A percentile compares a stretch with the other conserved stretches of the same genome.
phyloP scores from a whole-genome alignment of 2,888 invertebrate genomes.

The Isoperla grammatica region DNA sequence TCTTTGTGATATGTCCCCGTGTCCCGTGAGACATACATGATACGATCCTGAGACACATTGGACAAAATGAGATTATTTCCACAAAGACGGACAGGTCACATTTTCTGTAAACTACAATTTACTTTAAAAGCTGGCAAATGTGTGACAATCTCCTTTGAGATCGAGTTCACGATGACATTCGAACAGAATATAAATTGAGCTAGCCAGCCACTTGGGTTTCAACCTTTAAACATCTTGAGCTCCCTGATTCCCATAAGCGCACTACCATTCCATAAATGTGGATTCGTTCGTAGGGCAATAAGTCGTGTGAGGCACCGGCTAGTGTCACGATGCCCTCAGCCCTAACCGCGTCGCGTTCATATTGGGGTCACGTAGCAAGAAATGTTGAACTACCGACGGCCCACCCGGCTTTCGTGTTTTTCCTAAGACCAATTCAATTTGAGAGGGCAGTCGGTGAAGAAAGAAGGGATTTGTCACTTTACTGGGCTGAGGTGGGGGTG shows the following conservation, averaged over 20 bases:
- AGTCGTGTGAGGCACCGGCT: not conserved
- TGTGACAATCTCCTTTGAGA: not conserved
- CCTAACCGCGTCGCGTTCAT: no score
- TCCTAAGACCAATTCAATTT: slow-evolving; percentile 20
- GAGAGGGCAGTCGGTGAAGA: slow-evolving; percentile 16
- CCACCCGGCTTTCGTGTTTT: not conserved
- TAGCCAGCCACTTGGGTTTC: slow-evolving; percentile 5
- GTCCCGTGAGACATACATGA: no score
- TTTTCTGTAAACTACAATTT: slow-evolving; percentile 3
- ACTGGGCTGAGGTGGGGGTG: slow-evolving; percentile 1
- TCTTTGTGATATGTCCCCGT: no score
- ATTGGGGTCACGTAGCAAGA: slow-evolving; percentile 13
- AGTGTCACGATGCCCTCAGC: not conserved
- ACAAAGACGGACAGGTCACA: slow-evolving; percentile 1
- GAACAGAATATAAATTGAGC: slow-evolving; percentile 18
- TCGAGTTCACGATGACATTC: slow-evolving; percentile 6
- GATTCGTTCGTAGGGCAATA: slow-evolving; percentile 17
- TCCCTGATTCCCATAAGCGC: not conserved
- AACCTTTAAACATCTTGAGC: slow-evolving; percentile 6
- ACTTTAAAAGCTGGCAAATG: not conserved
- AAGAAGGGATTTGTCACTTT: slow-evolving; percentile 14
- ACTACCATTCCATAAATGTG: slow-evolving; percentile 19
- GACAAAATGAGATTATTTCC: not conserved
- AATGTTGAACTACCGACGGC: not conserved
- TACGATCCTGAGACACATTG: no score